Base-by-base conservation (phyloP, 2,888 invertebrate genomes). In the Eristalis pertinax region DNA sequence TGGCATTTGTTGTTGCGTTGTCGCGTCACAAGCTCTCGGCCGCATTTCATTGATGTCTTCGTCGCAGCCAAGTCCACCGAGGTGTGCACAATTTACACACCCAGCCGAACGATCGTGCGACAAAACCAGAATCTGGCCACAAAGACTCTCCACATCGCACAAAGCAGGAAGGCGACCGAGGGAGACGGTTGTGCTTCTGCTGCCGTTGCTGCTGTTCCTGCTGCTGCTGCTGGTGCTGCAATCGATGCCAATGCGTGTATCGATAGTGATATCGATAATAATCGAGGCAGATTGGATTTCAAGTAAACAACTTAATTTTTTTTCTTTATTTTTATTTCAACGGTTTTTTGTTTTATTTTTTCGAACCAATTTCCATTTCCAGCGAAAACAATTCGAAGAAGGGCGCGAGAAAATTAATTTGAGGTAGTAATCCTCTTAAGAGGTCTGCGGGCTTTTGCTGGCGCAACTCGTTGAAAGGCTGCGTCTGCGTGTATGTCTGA, bases 231-330 rank as follows among this genome's bases (percentile, higher is more conserved):
- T 78, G 22, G 63, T 63, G 68, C 69, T 83, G 84, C 84, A 87
- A 87, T 84, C 87, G 87, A 87, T 87, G 79, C 79, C 76, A 73
- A 84, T 84, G 84, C 84, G 87, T 84, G 87, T 87, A 87, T 84
- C 87, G 87, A 87, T 84, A 87, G 84, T 87, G 87, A 84, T 87
- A 87, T 87, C 84, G 87, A 80, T 87, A 87, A 84, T 84, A 87
- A 87, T 84, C 87, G 84, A 84, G 62, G 79, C 84, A 87, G 84
- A 87, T 87, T 84, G 87, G 76, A 84, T 87, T 84, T 80, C 87
- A 87, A 73, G 87, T 84, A 87, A 87, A 87, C 84, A 84, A 87
- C 84, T 87, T 75, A 58, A 41, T 84, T 72, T 65, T 72, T 79
- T 83, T 69, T 32, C 11, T 13, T 35, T n/a, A 2, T 15, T 32